Evolutionary conservation across 2,113 vertebrate species (phyloP), one percentile per base, ranked within the genome.

Genomic region (Cynocephalus volans): DNA sequence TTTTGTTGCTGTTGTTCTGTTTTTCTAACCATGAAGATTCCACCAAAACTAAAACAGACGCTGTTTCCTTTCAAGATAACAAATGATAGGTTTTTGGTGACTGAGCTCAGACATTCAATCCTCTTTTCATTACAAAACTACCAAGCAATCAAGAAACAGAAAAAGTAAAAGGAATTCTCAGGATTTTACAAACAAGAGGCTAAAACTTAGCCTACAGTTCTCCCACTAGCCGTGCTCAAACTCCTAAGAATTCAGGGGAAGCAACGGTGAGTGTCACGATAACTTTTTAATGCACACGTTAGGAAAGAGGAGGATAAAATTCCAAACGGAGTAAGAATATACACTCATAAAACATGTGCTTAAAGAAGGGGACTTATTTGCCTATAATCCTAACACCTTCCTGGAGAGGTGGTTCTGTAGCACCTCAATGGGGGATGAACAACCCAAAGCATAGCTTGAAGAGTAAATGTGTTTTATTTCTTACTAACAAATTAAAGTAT

Each of bases 91-190:
- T 75, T 95, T 89, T 52, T 89, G 80, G 93, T 96, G 96, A 98
- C 96, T 98, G 97, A 98, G 76, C 86, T 98, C 96, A 96, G 86
- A 98, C 88, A 98, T 81, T 98, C 89, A 97, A 92, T 91, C 85
- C 95, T 97, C 87, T 83, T 97, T 97, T 77, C 73, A 97, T 97
- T 97, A 96, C 72, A 96, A 98, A 98, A 90, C 69, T 91, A 96
- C 52, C 48, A 83, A 80, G 77, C 76, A 97, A 97, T 96, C 94
- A 98, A 97, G 70, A 97, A 97, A 79, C 24, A 48, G 41, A 94
- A 93, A 97, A 98, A 97, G 65, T 81, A 89, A 52, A 92, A 98
- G 52, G 28, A 93, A 95, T 96, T 93, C 18, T 41, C 65, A 91
- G 64, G 9, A 60, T 92, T 92, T 87, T 82, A 90, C 9, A 41